phyloP scores from a whole-genome alignment of 1,140 invertebrate genomes.

The Gryllus bimaculatus region DNA sequence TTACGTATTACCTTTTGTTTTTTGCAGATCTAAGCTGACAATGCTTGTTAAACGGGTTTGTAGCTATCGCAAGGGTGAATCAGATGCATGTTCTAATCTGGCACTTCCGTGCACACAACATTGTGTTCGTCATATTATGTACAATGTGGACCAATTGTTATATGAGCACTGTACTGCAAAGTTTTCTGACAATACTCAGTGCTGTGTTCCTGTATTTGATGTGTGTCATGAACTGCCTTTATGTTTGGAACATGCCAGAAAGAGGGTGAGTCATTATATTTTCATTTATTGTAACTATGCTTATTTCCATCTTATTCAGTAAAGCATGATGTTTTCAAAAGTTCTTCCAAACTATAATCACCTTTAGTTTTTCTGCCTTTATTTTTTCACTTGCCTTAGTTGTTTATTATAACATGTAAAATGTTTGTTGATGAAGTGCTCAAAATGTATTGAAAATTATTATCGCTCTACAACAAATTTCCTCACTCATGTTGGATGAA shows the following conservation, averaged over 20 bases:
- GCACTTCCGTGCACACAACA: constrained; percentile 75
- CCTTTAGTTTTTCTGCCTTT: too few species aligned
- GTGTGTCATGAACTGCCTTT: constrained; percentile 72
- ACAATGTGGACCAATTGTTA: constrained; percentile 75
- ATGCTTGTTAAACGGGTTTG: constrained; percentile 19
- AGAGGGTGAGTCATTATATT: constrained; percentile 40
- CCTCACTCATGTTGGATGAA: too few species aligned
- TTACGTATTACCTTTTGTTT: not conserved
- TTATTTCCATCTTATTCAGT: too few species aligned
- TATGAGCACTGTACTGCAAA: constrained; percentile 85
- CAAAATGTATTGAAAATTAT: too few species aligned
- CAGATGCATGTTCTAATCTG: constrained; percentile 44
- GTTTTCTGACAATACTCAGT: constrained; percentile 78
- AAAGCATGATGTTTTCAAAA: too few species aligned
- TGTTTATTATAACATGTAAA: too few species aligned
- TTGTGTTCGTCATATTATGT: constrained; percentile 76
- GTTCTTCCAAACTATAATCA: too few species aligned
- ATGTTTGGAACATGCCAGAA: constrained; percentile 70
- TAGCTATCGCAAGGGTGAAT: constrained; percentile 16
- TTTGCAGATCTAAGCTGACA: constrained; percentile 16
- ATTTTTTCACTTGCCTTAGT: too few species aligned
- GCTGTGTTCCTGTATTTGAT: constrained; percentile 78
- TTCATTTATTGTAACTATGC: too few species aligned
- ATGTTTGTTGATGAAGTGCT: too few species aligned
- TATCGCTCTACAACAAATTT: too few species aligned